Evolutionary conservation across 2,113 vertebrate genomes (phyloP), one percentile per base, ranked within the genome.

Genomic region (Nerophis ophidion): DNA sequence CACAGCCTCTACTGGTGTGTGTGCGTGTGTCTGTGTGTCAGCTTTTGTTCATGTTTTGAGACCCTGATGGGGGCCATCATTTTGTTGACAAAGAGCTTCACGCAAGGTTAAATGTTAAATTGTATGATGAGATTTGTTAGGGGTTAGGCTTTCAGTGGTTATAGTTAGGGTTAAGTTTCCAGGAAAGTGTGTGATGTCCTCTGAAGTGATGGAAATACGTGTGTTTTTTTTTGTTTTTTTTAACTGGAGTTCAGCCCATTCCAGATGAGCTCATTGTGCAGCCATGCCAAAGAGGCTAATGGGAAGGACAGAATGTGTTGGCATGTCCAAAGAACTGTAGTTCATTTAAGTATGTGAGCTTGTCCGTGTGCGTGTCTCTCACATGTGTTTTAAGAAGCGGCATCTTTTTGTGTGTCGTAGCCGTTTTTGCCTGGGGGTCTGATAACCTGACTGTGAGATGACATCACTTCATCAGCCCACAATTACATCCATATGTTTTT

Each of bases 361-460:
- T 47, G 33, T 35, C 34, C 68, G 44, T 64, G 19, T 67, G 55
- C 50, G 7, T 59, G 58, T 65, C 58, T 56, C 54, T 19, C 46
- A 45, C 51, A 54, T 75, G 57, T 72, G 58, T 80, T 76, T 72
- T 65, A 60, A 66, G 53, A 64, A 51, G 57, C 70, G 52, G 65
- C 67, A 65, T 75, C 72, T 80, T 84, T 84, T 54, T 76, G 65
- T 76, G 68, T 66, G 69, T 77, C 72, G 67, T 74, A 68, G 74
- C 83, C 40, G 55, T 52, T 62, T 56, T 71, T 71, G 78, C 82
- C 77, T 79, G 60, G 70, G 40, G 77, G 82, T 82, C 76, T 74
- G 85, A 88, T 86, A 87, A 88, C 82, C 84, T 82, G 79, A 85
- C 81, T 83, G 75, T 49, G 80, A 82, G 81, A 84, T 86, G 81